Evolutionary conservation across 2,888 invertebrate genomes (phyloP), one percentile per base, ranked within the genome.

Genomic region (Tipula vernalis): DNA sequence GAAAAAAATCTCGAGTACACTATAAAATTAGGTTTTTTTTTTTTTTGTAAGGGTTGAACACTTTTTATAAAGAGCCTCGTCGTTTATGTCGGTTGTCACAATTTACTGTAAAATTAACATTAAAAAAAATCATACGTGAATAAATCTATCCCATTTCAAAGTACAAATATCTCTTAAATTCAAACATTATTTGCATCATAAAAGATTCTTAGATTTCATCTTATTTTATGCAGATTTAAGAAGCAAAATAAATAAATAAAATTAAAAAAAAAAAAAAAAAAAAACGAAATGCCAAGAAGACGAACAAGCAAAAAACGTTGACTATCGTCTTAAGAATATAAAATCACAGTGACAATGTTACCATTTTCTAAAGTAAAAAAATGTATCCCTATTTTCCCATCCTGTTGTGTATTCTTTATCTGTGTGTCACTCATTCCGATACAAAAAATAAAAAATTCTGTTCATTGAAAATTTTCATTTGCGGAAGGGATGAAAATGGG

Each of bases 311-410:
- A 84, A 39, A 42, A 85, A 41, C 85, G 85, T 85, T 42, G 39
- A 85, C 85, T 85, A 85, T 85, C 85, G 85, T 42, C 42, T 41
- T 85, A 39, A 42, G 42, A 85, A 42, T 42, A 85, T 85, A 85
- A 42, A 85, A 85, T 42, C 39, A 39, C 84, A 85, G 85, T 85
- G 85, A 85, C 85, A 85, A 85, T 85, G 85, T 85, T 84, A 84
- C 84, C 71, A 71, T 71, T 71, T 71, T 71, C 28, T 8, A 71
- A 71, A 51, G n/a, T 15, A 71, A 71, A 71, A 28, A 28, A 51
- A 15, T 15, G 15, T 51, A 28, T 71, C 28, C 71, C 28, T 71
- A 71, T 71, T 71, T 71, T 71, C 28, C 71, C 71, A 28, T 71
- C 71, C 28, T 71, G 28, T 28, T 18, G 18, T 71, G 39, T 39